Evolutionary conservation across 1,140 invertebrate genomes (phyloP).

Genomic region (Polypedilum pembai): DNA sequence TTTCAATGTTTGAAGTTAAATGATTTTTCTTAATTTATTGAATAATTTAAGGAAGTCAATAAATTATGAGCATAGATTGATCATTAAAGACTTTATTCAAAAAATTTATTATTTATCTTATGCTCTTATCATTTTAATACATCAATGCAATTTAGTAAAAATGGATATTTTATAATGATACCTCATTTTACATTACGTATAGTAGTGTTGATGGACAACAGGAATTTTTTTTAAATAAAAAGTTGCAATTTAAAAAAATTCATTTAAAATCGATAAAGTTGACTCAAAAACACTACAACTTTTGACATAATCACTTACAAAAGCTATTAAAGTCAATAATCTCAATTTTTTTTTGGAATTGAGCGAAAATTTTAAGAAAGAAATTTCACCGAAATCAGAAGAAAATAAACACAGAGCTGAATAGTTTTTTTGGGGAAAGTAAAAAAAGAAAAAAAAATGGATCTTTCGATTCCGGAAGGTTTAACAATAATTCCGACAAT

Average conservation of each 20-base stretch:
- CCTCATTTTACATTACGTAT: not conserved
- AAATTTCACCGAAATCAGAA: not conserved
- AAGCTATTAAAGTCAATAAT: not conserved
- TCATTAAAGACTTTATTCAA: too few species aligned
- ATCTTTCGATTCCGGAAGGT: not conserved
- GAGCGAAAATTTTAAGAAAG: not conserved
- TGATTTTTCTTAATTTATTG: too few species aligned
- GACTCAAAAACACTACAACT: not conserved
- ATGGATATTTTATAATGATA: not conserved
- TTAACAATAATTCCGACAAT: constrained; percentile 23
- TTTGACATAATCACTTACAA: not conserved
- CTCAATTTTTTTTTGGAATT: not conserved
- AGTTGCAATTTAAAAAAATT: not conserved
- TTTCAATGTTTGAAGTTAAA: too few species aligned
- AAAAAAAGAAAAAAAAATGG: not conserved
- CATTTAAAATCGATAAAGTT: constrained; percentile 2
- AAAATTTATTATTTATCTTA: too few species aligned
- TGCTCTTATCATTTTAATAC: too few species aligned
- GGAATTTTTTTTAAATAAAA: not conserved
- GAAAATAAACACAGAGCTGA: constrained; percentile 12
- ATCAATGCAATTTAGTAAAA: not conserved
- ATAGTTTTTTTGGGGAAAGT: not conserved
- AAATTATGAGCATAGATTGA: too few species aligned
- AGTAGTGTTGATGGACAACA: not conserved
- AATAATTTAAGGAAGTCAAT: too few species aligned